These are phyloP conservation scores for Nymphalis urticae DNA, from an alignment of 2,888 invertebrate genomes.

Conservation along the genomic window DNA sequence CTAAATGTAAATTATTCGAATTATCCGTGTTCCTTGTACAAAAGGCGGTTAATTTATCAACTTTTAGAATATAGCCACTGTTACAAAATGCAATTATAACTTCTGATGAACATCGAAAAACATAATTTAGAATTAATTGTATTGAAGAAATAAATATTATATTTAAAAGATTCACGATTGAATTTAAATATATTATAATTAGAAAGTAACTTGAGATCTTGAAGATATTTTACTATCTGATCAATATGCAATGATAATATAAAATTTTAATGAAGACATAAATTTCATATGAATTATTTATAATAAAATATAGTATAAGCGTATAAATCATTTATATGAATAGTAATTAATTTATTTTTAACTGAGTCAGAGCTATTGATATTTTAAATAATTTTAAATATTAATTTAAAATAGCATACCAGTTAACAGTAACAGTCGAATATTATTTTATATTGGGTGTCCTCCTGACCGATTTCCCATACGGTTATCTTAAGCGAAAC, in stretches of 20 bases:
- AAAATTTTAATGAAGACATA: slow-evolving; percentile 12
- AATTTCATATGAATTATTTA: neutral
- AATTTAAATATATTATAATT: slow-evolving; percentile 13
- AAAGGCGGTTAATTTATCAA: slow-evolving; percentile 28
- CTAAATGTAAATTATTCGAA: slow-evolving; percentile 32
- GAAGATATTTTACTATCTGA: slow-evolving; percentile 1
- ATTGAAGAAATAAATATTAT: slow-evolving; percentile 17
- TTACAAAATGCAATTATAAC: slow-evolving; percentile 28
- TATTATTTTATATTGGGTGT: no score
- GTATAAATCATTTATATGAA: no score
- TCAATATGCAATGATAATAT: slow-evolving; percentile 4
- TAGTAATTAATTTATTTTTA: no score
- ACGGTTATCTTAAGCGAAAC: no score
- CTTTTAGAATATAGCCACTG: slow-evolving; percentile 23
- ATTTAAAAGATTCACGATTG: slow-evolving; percentile 5
- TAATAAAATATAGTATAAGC: no score
- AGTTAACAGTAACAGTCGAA: no score
- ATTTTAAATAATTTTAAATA: no score
- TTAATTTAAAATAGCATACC: no score
- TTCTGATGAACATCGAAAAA: slow-evolving; percentile 13
- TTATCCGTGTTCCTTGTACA: slow-evolving; percentile 21
- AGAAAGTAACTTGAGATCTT: slow-evolving; percentile 19
- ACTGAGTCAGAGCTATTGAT: no score
- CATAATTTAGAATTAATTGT: slow-evolving; percentile 11
- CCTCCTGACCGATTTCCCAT: no score